Evolutionary conservation across 2,113 vertebrate genomes (phyloP).

Genomic region (Carassius gibelio): DNA sequence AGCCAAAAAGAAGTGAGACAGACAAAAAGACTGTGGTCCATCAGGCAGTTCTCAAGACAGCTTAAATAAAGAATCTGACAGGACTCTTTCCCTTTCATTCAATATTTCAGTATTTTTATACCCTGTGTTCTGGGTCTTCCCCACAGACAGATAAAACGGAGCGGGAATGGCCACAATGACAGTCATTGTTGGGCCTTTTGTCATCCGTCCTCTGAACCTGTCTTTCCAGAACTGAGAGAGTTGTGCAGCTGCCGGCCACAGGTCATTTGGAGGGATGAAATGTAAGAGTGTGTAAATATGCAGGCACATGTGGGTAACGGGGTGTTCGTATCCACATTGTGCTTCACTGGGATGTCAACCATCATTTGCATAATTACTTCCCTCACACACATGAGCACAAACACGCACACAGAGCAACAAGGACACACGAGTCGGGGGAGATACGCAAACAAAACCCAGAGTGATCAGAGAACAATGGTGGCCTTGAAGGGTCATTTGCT

Average conservation of each 20-base stretch:
- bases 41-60: slow-evolving; percentile 47
- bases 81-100: slow-evolving; percentile 43
- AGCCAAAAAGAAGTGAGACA: background rate
- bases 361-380: slow-evolving; percentile 78
- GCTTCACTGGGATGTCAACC: slow-evolving; percentile 67
- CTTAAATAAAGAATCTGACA: slow-evolving; percentile 55
- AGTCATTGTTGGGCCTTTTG: slow-evolving; percentile 52
- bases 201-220: slow-evolving; percentile 41
- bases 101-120: slow-evolving; percentile 38
- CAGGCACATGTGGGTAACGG: slow-evolving; percentile 44
- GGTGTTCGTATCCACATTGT: slow-evolving; percentile 67
- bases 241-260: slow-evolving; percentile 27
- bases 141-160: slow-evolving; percentile 49
- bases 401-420: slow-evolving; percentile 62
- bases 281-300: slow-evolving; percentile 38
- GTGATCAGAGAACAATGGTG: slow-evolving; percentile 75
- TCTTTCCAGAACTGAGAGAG: slow-evolving; percentile 32
- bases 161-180: slow-evolving; percentile 48
- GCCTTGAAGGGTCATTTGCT: slow-evolving; percentile 73
- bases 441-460: slow-evolving; percentile 74
- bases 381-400: slow-evolving; percentile 38
- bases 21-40: background rate
- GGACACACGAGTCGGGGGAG: slow-evolving; percentile 65
- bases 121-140: slow-evolving; percentile 13
- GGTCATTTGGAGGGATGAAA: slow-evolving; percentile 43